Evolutionary conservation across 1,140 invertebrate species (phyloP), one percentile per base, ranked within the genome.

Genomic region (Pissodes strobi): DNA sequence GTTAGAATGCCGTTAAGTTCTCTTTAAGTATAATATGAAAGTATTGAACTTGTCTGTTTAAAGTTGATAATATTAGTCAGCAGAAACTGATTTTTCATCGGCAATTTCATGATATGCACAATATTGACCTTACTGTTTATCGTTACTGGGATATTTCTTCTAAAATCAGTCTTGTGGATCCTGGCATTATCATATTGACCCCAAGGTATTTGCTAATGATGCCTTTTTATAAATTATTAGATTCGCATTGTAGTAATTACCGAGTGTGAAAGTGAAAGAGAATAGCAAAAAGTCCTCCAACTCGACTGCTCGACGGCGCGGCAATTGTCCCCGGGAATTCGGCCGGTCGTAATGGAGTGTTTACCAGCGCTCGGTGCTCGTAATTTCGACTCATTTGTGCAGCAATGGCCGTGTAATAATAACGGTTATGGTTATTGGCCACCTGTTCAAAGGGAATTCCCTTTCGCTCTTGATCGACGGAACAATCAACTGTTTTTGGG

Each of bases 361-460:
- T 78, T 78, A 78, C 76, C 75, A 75, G 73, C 72, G 72, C 75
- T 69, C 72, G 67, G 74, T 73, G 76, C 70, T 73, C 75, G 75
- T 76, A 78, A 78, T 78, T 78, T 76, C 73, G 69, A 78, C 76
- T 78, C 76, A 78, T 78, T 78, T 78, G 76, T 76, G 76, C 76
- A 76, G 76, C 75, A 76, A 78, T 71, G 75, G 76, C 74, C 72
- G 73, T 74, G 75, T 76, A 76, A 78, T 78, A 76, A 78, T 77
- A 76, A 78, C 74, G 75, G 74, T 78, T 78, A 78, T 76, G 74
- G 76, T 78, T 78, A 78, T 78, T 78, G 76, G 75, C 76, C 76
- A 78, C 76, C 76, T 78, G 76, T 78, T 78, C 73, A 70, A 53
- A 57, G 62, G 62, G 62, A 64, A 64, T 64, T 64, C 62, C 53